Evolutionary conservation across 2,113 vertebrate species (phyloP), one percentile per base, ranked within the genome.

Genomic region (Bungarus multicinctus): DNA sequence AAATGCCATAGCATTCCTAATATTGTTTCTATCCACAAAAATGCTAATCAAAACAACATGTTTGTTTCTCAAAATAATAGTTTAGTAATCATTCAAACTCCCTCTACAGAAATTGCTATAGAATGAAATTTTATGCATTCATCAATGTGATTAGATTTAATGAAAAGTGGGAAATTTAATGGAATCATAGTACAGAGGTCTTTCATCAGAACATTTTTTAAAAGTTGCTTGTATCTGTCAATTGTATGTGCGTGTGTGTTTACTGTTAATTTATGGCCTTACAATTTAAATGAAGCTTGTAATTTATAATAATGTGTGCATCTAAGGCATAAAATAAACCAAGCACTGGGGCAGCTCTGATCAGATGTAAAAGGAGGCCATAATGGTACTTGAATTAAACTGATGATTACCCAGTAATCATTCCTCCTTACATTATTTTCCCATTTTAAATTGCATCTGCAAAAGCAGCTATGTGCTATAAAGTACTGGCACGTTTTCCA

Each of bases 41-140:
- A 95, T 96, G 94, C 93, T 89, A 97, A 98, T 97, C 98, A 98
- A 98, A 98, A 96, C 60, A 60, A 93, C 60, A 96, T 94, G 95
- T 2, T 90, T 93, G 85, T 22, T 47, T 92, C 23, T 88, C 91
- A 64, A 86, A 91, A 92, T 95, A 93, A n/a, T 96, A 64, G n/a
- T 94, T 95, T 95, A 91, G 3, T 14, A 85, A 34, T 90, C 90
- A 93, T 34, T 45, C 14, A 2, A 93, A 92, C 87, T 6, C 85
- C 94, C 11, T 60, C 58, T 39, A 39, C 53, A 43, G 53, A 55
- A 85, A 1, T 1, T 58, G 53, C 64, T 90, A 64, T 81, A 25
- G 91, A 94, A 96, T 85, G 23, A 55, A 93, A 52, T 43, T 43
- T 7, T 43, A 81, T 43, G 6, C 14, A 1, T 7, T 81, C 20